Conservation (phyloP, 2,888 invertebrate species). For the Nephrocerus scutellatus region DNA sequence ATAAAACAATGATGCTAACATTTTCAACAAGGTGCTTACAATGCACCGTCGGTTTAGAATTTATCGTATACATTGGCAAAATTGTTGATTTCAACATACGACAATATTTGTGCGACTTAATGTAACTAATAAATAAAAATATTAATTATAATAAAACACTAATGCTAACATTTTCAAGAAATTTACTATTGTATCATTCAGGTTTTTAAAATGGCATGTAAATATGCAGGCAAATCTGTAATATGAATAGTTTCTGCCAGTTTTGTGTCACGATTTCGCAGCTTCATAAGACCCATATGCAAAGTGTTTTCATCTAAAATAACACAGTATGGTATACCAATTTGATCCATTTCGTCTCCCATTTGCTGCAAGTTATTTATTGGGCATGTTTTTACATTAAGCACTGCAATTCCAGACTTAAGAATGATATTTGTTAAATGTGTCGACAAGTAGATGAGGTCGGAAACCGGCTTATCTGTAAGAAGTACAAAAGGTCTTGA, state of each 20-base stretch:
- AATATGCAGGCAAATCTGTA: slow-evolving; percentile 56
- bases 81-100: slow-evolving; percentile 68
- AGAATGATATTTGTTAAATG: slow-evolving; percentile 54
- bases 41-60: slow-evolving; percentile 76
- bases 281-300: slow-evolving; percentile 61
- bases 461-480: slow-evolving; percentile 37
- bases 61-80: slow-evolving; percentile 69
- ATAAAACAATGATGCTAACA: too few species aligned
- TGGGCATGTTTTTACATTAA: slow-evolving; percentile 37
- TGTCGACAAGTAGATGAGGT: slow-evolving; percentile 51
- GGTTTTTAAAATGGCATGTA: too few species aligned
- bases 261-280: slow-evolving; percentile 60
- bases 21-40: too few species aligned
- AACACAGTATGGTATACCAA: slow-evolving; percentile 68
- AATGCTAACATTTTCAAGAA: too few species aligned
- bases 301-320: slow-evolving; percentile 62
- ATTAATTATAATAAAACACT: too few species aligned
- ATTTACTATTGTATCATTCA: too few species aligned
- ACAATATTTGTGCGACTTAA: slow-evolving; percentile 70
- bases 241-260: slow-evolving; percentile 67
- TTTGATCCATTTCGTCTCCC: slow-evolving; percentile 49
- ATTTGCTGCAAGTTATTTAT: slow-evolving; percentile 24
- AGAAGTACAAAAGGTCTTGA: too few species aligned
- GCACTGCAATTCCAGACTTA: slow-evolving; percentile 45
- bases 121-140: too few species aligned